Evolutionary conservation across 2,113 vertebrate genomes (phyloP), one percentile per base, ranked within the genome.

Genomic region (Zingel zingel): DNA sequence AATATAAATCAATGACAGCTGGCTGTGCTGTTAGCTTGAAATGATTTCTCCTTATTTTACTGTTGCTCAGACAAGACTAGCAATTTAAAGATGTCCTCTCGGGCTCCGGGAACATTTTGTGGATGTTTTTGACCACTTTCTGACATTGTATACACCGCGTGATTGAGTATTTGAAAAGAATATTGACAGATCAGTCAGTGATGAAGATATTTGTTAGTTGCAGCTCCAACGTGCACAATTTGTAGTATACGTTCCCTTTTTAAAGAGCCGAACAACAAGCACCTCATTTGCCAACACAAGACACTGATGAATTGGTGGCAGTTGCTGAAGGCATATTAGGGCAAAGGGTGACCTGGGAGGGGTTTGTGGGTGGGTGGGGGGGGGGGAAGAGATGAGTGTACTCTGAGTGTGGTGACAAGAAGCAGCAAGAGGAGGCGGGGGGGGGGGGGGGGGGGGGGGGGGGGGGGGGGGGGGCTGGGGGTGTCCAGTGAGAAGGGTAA

Each of bases 291-390:
- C 79, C 85, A 74, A 51, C 62, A 73, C 62, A 76, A 43, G 93
- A 92, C 94, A 79, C 89, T 94, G 93, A 95, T 89, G 91, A 92
- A 95, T 95, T 84, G 90, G 92, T 88, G 85, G 85, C 94, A 95
- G 95, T 96, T 95, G 94, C 86, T 93, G 82, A 79, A 94, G 93
- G 88, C 94, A 93, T 91, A 94, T 95, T 94, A 93, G 94, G 93
- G 93, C 93, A 95, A 86, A 90, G 92, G 92, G 91, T 91, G 88
- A 90, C 86, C 73, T 87, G 90, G 91, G 92, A 90, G 90, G 86
- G 86, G 81, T 88, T 68, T 87, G 11, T 11, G 59, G 21, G 69
- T 54, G 21, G 48, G 18, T 0, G 2, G 39, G 25, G 71, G 30
- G 79, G 51, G 30, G 56, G 62, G 79, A 48, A 54, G 36, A 2